A percentile compares a stretch with the other conserved stretches of the same genome.
These are phyloP conservation scores for Phorcus lineatus DNA, from an alignment of 2,888 invertebrate species.

Conservation along the genomic window DNA sequence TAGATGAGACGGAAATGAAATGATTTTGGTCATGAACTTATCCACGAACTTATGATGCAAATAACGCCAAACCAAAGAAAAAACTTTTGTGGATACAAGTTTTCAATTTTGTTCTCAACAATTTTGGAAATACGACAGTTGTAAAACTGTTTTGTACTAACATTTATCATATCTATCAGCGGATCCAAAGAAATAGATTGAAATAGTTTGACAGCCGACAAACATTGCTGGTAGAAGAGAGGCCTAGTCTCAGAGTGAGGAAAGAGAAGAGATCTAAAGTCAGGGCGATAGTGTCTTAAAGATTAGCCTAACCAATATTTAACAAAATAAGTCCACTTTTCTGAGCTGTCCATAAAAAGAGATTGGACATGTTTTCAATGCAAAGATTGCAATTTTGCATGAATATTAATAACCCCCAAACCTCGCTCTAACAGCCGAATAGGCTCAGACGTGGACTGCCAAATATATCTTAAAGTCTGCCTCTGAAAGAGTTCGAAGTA, in stretches of 20 bases:
- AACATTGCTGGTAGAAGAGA: constrained; percentile 24
- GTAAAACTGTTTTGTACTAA: background rate
- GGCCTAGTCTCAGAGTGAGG: constrained; percentile 32
- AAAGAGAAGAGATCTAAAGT: constrained; percentile 6
- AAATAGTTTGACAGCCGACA: background rate
- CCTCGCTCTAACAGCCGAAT: background rate
- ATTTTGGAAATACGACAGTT: background rate
- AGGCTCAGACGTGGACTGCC: constrained; percentile 6
- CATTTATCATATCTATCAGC: background rate
- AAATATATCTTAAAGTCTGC: constrained; percentile 4
- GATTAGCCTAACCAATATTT: constrained; percentile 37
- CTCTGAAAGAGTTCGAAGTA: background rate
- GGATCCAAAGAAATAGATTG: background rate
- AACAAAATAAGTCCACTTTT: constrained; percentile 34
- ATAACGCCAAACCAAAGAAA: background rate
- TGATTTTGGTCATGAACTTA: constrained; percentile 4
- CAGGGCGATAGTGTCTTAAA: constrained; percentile 9
- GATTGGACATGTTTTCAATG: constrained; percentile 19
- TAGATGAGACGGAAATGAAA: background rate
- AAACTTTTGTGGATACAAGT: background rate
- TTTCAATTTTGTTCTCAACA: background rate
- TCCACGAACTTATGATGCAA: constrained; percentile 4
- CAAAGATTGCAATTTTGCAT: background rate
- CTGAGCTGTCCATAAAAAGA: constrained; percentile 7
- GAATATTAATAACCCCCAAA: constrained; percentile 18